Percentiles rank a stretch among this genome's conserved stretches.
Evolutionary conservation across 64 coral and sea anemone genomes (phyloP).

Genomic region (Pocillopora damicornis): DNA sequence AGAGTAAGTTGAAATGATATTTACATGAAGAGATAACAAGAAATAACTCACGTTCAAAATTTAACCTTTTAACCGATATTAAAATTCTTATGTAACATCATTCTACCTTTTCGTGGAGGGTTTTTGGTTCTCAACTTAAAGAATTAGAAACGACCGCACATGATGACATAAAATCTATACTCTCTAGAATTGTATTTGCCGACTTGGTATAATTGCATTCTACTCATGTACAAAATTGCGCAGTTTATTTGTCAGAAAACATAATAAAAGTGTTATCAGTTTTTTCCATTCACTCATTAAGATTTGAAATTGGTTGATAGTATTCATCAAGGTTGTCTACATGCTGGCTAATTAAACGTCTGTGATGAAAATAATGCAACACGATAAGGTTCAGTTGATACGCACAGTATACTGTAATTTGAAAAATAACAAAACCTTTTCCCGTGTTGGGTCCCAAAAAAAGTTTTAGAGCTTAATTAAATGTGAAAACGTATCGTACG

Average conservation of each 20-base stretch:
- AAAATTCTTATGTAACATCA: not conserved
- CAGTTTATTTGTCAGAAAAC: not conserved
- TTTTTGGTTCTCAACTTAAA: not conserved
- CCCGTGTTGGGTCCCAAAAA: no score
- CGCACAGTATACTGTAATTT: not conserved
- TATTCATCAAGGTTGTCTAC: not conserved
- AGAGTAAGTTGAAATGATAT: not conserved
- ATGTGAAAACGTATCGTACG: no score
- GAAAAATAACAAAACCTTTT: not conserved
- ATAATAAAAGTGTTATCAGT: slow-evolving; percentile 8
- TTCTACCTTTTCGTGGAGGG: not conserved
- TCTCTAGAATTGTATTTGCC: not conserved
- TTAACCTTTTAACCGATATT: not conserved
- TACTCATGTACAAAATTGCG: not conserved
- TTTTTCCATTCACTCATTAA: not conserved
- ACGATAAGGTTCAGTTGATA: not conserved
- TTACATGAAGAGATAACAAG: not conserved
- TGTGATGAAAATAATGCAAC: not conserved
- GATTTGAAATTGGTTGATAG: not conserved
- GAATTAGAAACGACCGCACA: not conserved
- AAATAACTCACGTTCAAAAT: not conserved
- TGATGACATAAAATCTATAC: not conserved
- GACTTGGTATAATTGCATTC: not conserved
- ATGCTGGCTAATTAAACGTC: not conserved
- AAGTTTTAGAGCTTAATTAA: no score